Conservation (phyloP, 2,113 vertebrate species). For the Thomomys bottae region DNA sequence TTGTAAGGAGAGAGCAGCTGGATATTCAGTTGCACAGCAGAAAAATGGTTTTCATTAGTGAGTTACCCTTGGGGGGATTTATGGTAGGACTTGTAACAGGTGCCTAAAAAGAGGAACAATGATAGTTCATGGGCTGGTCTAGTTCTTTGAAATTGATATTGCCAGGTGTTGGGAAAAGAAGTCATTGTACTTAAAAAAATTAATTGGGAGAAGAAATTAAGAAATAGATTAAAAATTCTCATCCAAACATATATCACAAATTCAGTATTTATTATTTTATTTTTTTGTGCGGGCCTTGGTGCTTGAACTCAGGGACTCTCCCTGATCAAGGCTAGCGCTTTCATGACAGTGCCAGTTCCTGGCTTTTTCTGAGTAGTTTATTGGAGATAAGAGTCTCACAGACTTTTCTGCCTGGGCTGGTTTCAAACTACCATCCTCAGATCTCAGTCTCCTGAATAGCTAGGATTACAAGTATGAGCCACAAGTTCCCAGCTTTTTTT, state of each 20-base stretch:
- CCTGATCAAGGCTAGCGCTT: too few relatives aligned
- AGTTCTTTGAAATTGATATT: slow-evolving; percentile 32
- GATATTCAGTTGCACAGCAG: slow-evolving; percentile 17
- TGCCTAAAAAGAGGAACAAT: neutral
- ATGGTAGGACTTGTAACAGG: neutral
- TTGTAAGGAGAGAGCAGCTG: slow-evolving; percentile 26
- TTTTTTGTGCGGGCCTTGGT: too few relatives aligned
- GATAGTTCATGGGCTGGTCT: neutral
- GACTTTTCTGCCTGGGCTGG: too few relatives aligned
- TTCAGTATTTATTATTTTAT: neutral
- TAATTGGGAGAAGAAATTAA: slow-evolving; percentile 36
- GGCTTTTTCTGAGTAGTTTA: too few relatives aligned
- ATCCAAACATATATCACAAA: slow-evolving; percentile 9
- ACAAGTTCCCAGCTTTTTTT: too few relatives aligned
- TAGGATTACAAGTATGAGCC: too few relatives aligned
- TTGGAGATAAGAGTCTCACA: too few relatives aligned
- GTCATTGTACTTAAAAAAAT: slow-evolving; percentile 12
- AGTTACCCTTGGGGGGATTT: neutral
- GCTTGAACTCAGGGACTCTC: too few relatives aligned
- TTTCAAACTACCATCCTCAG: too few relatives aligned
- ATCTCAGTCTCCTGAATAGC: too few relatives aligned
- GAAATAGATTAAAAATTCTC: slow-evolving; percentile 28
- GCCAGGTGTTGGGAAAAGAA: slow-evolving; percentile 52
- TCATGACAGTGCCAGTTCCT: too few relatives aligned
- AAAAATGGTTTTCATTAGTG: slow-evolving; percentile 51